Percentiles rank a stretch among this genome's conserved stretches.
These are phyloP conservation scores for Tragelaphus scriptus DNA, from an alignment of 2,113 vertebrate genomes.

Conservation along the genomic window DNA sequence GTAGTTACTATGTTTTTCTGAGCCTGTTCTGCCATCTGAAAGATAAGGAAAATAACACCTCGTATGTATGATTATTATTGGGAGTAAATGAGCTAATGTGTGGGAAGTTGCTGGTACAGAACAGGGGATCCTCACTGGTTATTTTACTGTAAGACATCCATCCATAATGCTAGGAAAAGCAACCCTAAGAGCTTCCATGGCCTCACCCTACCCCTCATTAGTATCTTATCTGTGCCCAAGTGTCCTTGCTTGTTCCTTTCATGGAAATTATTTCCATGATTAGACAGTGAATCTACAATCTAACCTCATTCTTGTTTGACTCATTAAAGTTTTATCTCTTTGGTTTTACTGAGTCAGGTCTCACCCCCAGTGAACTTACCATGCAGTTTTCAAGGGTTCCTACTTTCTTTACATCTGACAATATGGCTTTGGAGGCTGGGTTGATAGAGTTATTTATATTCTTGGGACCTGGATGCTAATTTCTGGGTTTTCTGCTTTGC, in stretches of 20 bases:
- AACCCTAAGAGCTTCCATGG: not conserved
- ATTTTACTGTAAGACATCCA: not conserved
- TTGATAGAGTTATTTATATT: not conserved
- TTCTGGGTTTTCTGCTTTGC: not conserved
- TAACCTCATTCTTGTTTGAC: conserved; percentile 3
- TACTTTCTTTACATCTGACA: not conserved
- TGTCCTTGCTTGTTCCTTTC: not conserved
- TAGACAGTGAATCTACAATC: not conserved
- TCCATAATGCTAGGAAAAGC: not conserved
- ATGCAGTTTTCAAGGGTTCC: not conserved
- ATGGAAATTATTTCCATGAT: conserved; percentile 6
- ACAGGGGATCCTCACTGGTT: not conserved
- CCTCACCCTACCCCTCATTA: not conserved
- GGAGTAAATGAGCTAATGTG: not conserved
- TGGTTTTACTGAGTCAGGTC: not conserved
- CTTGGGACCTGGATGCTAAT: not conserved
- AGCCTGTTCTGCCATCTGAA: not conserved
- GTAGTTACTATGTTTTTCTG: not conserved
- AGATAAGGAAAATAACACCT: not conserved
- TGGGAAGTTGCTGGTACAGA: not conserved
- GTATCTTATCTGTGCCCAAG: not conserved
- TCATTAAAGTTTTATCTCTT: not conserved
- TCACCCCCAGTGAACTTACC: not conserved
- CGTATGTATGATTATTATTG: not conserved
- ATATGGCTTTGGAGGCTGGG: not conserved